Percentiles rank a stretch among this genome's conserved stretches.
Evolutionary conservation across 1,140 invertebrate species (phyloP).

Genomic region (Drosophila malerkotliana): DNA sequence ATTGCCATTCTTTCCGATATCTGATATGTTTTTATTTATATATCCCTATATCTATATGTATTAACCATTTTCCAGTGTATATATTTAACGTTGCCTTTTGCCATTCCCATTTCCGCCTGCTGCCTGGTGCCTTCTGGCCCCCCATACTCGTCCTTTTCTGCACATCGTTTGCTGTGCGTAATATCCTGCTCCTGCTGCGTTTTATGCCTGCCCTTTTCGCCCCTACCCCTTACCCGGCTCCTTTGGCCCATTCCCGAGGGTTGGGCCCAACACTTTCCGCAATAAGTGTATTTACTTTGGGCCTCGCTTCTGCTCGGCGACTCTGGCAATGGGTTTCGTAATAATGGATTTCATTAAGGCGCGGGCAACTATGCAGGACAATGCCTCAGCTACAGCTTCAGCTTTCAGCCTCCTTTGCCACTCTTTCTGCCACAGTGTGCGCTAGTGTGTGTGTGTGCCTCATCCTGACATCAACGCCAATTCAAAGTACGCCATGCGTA

Average conservation of each 20-base stretch:
- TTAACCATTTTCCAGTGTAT: conserved; percentile 24
- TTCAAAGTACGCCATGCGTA: conserved; percentile 82
- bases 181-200: conserved; percentile 76
- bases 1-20: not conserved
- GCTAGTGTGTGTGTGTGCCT: conserved; percentile 1
- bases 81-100: conserved; percentile 38
- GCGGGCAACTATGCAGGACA: conserved; percentile 64
- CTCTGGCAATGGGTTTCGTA: conserved; percentile 71
- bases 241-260: conserved; percentile 21
- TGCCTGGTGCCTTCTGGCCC: not conserved
- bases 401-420: not conserved
- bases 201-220: conserved; percentile 58
- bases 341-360: conserved; percentile 82
- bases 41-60: not conserved
- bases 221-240: not conserved
- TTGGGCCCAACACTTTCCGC: conserved; percentile 72
- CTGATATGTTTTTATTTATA: not conserved
- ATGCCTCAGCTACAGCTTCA: conserved; percentile 29
- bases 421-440: not conserved
- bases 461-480: conserved; percentile 61
- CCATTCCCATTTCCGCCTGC: conserved; percentile 46
- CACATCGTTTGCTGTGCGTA: conserved; percentile 52
- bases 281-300: conserved; percentile 79
- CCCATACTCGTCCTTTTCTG: conserved; percentile 15
- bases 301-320: conserved; percentile 9